These are phyloP conservation scores for Ectemnius continuus DNA, from an alignment of 2,888 invertebrate species.

Conservation along the genomic window DNA sequence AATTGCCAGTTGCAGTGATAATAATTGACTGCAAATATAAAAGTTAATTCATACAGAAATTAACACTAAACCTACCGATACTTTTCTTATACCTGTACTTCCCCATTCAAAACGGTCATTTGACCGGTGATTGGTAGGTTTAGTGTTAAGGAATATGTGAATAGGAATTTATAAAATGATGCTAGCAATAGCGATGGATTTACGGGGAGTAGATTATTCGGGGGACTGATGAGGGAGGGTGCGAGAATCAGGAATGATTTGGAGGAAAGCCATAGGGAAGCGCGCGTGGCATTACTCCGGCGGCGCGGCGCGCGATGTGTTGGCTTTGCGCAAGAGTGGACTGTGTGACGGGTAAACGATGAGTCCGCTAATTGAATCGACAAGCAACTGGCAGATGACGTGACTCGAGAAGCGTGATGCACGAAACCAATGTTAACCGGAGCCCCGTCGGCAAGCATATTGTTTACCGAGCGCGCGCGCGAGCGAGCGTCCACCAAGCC, in stretches of 20 bases:
- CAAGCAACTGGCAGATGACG: slow-evolving; percentile 62
- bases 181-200: no score
- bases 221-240: no score
- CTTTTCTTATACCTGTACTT: no score
- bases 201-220: no score
- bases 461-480: not conserved
- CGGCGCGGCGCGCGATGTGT: slow-evolving; percentile 24
- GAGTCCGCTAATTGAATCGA: slow-evolving; percentile 68
- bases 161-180: no score
- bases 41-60: no score
- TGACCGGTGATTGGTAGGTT: no score
- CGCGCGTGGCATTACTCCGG: not conserved
- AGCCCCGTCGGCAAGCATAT: not conserved
- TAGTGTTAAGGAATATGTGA: no score
- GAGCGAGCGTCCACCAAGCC: not conserved
- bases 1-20: no score
- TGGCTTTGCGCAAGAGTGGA: slow-evolving; percentile 52
- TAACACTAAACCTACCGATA: no score
- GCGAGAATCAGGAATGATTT: slow-evolving; percentile 8
- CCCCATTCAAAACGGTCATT: no score
- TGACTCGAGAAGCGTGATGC: slow-evolving; percentile 33
- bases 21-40: no score
- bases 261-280: not conserved
- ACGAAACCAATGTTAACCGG: slow-evolving; percentile 44
- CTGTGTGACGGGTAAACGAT: slow-evolving; percentile 65